Evolutionary conservation across 2,888 invertebrate genomes (phyloP), one percentile per base, ranked within the genome.

Genomic region (Julus scanicus): DNA sequence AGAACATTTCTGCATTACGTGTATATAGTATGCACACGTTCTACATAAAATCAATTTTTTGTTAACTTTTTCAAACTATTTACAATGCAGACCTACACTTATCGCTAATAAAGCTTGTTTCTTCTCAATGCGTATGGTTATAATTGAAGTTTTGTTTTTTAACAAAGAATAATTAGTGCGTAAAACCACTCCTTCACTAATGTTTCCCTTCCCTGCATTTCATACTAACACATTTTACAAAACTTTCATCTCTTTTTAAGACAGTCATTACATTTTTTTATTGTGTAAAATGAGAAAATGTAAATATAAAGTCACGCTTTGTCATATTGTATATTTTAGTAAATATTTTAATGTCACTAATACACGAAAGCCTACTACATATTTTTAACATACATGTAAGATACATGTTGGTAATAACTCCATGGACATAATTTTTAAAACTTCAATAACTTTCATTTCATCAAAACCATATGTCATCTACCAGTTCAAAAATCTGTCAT

Each of bases 101-200:
- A 63, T 20, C n/a, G n/a, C 20, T 15, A 20, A 63, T 63, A 63
- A 63, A 63, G 4, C 63, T 20, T n/a, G 4, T 63, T 63, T 20
- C 2, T n/a, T 63, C 17, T 63, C 63, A 20, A 63, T n/a, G 63
- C 3, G 44, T 44, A 44, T 44, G 44, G 44, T 6, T 44, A n/a
- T 44, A 44, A 44, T n/a, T 44, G 6, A n/a, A 63, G 6, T n/a
- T 63, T 20, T 57, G 15, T 63, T 63, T 63, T 63, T 63, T 63
- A 20, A 53, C 53, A 53, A 53, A 53, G 11, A 57, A 63, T 63
- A 63, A 63, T 63, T 63, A 63, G 63, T 63, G 63, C 63, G n/a
- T 20, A 63, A 63, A 15, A 20, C 63, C 63, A 63, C 63, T 63
- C 63, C 63, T n/a, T 63, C 63, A 6, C 6, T 63, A 63, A 63